Base-by-base conservation (phyloP, 2,888 invertebrate species). In the Branchellion lobata region DNA sequence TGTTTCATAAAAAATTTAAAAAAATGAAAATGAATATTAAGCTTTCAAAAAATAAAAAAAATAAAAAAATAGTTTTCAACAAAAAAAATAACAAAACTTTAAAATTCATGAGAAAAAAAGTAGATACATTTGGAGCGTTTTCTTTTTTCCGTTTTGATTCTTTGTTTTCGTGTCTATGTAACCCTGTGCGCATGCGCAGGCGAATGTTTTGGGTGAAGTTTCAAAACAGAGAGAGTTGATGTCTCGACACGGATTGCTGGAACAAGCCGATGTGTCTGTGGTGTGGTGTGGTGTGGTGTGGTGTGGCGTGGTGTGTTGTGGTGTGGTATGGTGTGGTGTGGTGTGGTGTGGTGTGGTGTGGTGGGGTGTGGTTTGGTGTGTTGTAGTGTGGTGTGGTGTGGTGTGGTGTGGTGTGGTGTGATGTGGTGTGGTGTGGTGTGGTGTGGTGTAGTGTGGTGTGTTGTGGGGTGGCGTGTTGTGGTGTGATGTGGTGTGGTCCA, bases 201-300 rank as follows among this genome's bases (percentile, higher is more conserved):
- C 18, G 47, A 33, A 53, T n/a, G 33, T 77, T 1, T 61, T 77
- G 18, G 3, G 27, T n/a, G 57, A 61, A 1, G 53, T 33, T 29
- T 77, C 77, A 31, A 77, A 65, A 36, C 77, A 77, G n/a, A 77
- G 65, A 11, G 77, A 61, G 61, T 77, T 77, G 0, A 1, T 18
- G 53, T 77, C 77, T n/a, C 27, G 2, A 24, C 77, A 77, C 0
- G 77, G 53, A 18, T 27, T 53, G 27, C 8, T 53, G 27, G 0
- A 3, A 21, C 75, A 75, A 14, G 75, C 14, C 1, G 47, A 40
- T 51, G 27, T 27, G 21, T 47, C 34, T 31, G 69, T 33, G 2
- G 33, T 31, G 69, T 69, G 14, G 8, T 11, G 5, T 3, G 5
- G 40, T 27, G 65, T 65, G 24, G 5, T 5, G 3, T 5, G 3